Base-by-base conservation (phyloP, 2,888 invertebrate genomes). In the Pharmacophagus antenor region DNA sequence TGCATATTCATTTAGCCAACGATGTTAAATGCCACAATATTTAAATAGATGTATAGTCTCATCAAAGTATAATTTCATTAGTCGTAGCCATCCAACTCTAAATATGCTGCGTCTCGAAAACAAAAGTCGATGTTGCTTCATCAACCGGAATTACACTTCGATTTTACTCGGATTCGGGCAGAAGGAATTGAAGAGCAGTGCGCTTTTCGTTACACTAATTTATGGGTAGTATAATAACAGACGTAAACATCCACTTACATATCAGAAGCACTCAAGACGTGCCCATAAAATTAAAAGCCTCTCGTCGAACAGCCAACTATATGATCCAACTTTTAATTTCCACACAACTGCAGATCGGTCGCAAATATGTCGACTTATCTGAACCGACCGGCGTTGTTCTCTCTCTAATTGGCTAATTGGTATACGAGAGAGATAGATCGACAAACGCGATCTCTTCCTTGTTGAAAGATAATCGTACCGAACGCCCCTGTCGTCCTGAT, bases 371-470 rank as follows among this genome's bases (percentile, higher is more conserved):
- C 65, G 57, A 65, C 76, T 84, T 82, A 84, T 84, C 83, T 80
- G 57, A 73, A 72, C 72, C 68, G 60, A 63, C 69, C 62, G 61
- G 72, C 73, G 82, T 81, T 85, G 85, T 85, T 82, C 76, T 79
- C 74, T 77, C 85, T 88, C 88, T 90, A 89, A 89, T 89, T 89
- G 87, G 88, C 88, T 89, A 90, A 90, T 90, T 90, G 89, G 88
- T 85, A 87, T 86, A 87, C 86, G 79, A 72, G 69, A 74, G 64
- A 81, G 84, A 83, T 84, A 84, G 82, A 85, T 87, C 84, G 71
- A 74, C 73, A 71, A 72, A 75, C 76, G 78, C 83, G 83, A 88
- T 88, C 87, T 78, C 85, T 88, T 87, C 88, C 88, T 84, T 74
- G 76, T 80, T 72, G 70, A 67, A 68, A 80, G 84, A 88, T 88